Base-by-base conservation (phyloP, 2,888 invertebrate genomes). In the Chydorus sphaericus region DNA sequence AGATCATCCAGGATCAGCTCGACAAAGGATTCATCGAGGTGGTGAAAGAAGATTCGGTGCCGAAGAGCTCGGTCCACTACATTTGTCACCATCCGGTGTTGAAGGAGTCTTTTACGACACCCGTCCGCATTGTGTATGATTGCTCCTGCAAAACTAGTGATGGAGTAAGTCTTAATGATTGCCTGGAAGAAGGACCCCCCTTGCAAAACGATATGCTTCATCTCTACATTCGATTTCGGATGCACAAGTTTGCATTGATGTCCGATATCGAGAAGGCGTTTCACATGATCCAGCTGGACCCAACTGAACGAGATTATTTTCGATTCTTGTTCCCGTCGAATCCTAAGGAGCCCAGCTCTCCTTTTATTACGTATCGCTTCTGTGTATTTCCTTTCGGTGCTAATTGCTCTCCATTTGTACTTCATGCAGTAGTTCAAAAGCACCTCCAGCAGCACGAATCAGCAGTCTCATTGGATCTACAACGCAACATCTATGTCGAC, bases 251-350 rank as follows among this genome's bases (percentile, higher is more conserved):
- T 29, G 64, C 64, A 10, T 36, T 67, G 8, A 60, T 59, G 11
- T 64, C 62, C 2, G 66, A 67, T 53, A 59, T 68, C 14, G 57
- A 58, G 10, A 61, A 65, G 57, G 67, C 66, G 63, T 68, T 64
- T 48, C 60, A 63, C 1, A 65, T 65, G 55, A 61, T 67, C 8
- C 18, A 54, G 11, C 54, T 66, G 0, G 48, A 62, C 39, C 59
- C 61, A 10, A 55, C 58, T 2, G 60, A 66, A 29, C 48, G 29
- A 3, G 55, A 62, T 36, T 62, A 59, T 14, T 63, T 65, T n/a
- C 30, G 61, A 28, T 63, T 65, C 23, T 33, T 58, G n/a, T 59
- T 58, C 57, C 44, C 29, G 18, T 31, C 20, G 23, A 48, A 55
- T 33, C 48, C 31, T 5, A 20, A n/a, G 20, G 48, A 55, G 14